Percentiles rank a stretch among this genome's conserved stretches.
Evolutionary conservation across 2,797 vertebrate genomes (phyloP).

Genomic region (Picus viridis): DNA sequence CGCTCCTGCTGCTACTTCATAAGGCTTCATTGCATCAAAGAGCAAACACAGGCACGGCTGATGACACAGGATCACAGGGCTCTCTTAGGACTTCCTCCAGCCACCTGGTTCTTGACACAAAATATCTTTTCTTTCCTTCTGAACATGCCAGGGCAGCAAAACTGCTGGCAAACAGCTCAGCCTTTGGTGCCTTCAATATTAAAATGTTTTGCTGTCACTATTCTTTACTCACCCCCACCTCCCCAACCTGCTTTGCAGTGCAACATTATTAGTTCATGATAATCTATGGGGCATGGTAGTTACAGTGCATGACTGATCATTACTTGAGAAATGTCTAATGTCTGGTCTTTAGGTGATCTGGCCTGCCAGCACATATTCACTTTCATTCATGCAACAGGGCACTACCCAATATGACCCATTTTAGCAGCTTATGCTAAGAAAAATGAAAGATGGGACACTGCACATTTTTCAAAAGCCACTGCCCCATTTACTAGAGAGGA

Average conservation of each 20-base stretch:
- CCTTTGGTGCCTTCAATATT: not conserved
- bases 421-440: not conserved
- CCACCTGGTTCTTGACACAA: not conserved
- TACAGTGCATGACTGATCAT: not conserved
- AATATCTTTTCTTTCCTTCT: not conserved
- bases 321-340: not conserved
- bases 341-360: not conserved
- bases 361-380: not conserved
- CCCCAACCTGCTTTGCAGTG: not conserved
- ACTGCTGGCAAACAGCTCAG: not conserved
- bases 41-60: not conserved
- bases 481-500: not conserved
- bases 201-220: not conserved
- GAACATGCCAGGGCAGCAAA: not conserved
- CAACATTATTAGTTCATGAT: not conserved
- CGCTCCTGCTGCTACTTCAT: not conserved
- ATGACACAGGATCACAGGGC: not conserved
- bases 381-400: not conserved
- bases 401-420: not conserved
- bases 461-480: not conserved
- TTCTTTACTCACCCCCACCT: not conserved
- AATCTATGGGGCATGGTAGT: not conserved
- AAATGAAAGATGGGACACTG: not conserved
- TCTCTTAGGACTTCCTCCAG: conserved; percentile 1
- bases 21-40: not conserved